phyloP scores from a whole-genome alignment of 2,888 invertebrate species.

The Papilio elwesi region DNA sequence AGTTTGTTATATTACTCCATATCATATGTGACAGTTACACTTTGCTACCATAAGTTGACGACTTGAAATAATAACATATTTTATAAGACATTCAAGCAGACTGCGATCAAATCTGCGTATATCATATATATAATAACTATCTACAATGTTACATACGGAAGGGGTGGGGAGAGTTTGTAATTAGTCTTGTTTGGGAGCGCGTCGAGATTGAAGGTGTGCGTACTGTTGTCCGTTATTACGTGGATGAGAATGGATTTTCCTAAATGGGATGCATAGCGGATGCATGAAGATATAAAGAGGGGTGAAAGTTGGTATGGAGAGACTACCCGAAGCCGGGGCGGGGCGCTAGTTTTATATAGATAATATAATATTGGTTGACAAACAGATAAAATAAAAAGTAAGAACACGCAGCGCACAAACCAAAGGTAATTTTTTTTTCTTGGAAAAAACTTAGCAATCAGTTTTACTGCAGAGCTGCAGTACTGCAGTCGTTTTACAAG shows the following conservation, averaged over 20 bases:
- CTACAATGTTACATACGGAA: too few species aligned
- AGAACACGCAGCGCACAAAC: neutral
- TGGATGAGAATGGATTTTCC: too few species aligned
- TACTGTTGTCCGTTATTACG: too few species aligned
- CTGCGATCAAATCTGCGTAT: neutral
- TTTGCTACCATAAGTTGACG: neutral
- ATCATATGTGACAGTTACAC: neutral
- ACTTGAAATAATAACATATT: neutral
- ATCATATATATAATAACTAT: too few species aligned
- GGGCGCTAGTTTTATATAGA: neutral
- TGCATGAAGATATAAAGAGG: neutral
- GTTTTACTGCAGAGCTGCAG: conserved; percentile 10
- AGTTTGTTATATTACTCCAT: neutral
- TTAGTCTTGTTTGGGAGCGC: too few species aligned
- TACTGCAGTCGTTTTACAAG: conserved; percentile 5
- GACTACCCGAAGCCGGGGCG: neutral
- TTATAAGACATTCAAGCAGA: neutral
- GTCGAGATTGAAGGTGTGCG: too few species aligned
- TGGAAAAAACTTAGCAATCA: conserved; percentile 10
- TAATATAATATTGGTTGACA: neutral
- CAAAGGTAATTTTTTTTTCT: neutral
- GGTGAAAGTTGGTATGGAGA: too few species aligned
- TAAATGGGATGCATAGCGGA: too few species aligned
- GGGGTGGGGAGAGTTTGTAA: too few species aligned
- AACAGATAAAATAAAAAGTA: neutral